These are phyloP conservation scores for Leucophora obtusa DNA, from an alignment of 2,888 invertebrate species.

Conservation along the genomic window DNA sequence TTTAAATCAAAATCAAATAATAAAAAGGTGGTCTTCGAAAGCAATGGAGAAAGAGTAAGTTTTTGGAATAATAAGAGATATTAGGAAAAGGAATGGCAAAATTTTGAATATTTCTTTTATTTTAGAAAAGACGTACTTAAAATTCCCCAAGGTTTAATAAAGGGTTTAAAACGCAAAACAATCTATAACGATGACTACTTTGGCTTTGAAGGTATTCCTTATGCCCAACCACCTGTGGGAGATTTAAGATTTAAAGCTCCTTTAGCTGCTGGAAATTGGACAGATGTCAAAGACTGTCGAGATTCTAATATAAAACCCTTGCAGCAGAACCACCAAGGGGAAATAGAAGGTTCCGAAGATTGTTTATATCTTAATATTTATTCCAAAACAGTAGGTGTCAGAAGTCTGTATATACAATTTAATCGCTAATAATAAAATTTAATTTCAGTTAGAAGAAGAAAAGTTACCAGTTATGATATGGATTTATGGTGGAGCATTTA, in stretches of 20 bases:
- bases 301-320: constrained; percentile 74
- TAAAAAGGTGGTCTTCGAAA: neutral
- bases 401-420: neutral
- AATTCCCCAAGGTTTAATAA: constrained; percentile 73
- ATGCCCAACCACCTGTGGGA: constrained; percentile 76
- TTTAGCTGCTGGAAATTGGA: constrained; percentile 78
- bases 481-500: constrained; percentile 79
- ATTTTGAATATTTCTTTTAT: neutral
- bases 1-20: neutral
- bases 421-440: neutral
- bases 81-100: neutral
- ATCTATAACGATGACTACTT: constrained; percentile 74
- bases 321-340: constrained; percentile 75
- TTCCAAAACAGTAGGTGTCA: constrained; percentile 66
- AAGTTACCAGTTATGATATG: constrained; percentile 77
- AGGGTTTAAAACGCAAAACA: constrained; percentile 74
- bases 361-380: constrained; percentile 79
- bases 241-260: constrained; percentile 78
- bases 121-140: constrained; percentile 41
- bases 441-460: constrained; percentile 62
- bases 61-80: neutral
- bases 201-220: constrained; percentile 76
- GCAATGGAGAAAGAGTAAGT: constrained; percentile 42
- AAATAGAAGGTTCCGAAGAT: constrained; percentile 79
- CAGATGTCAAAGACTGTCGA: constrained; percentile 77